These are phyloP conservation scores for Rhagonycha fulva DNA, from an alignment of 2,888 invertebrate species.

Conservation along the genomic window DNA sequence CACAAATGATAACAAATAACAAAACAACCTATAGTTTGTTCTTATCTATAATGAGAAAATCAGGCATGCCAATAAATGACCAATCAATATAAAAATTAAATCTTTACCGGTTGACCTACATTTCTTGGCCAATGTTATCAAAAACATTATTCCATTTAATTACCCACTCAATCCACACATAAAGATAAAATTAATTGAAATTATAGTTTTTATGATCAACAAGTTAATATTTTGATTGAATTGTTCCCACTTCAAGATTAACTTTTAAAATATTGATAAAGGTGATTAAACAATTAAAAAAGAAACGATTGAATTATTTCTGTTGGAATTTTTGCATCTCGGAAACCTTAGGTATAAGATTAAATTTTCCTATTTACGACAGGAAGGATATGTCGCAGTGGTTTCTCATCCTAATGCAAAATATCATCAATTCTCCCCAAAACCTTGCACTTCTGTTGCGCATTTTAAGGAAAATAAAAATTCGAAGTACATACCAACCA, in stretches of 20 bases:
- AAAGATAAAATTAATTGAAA: slow-evolving; percentile 15
- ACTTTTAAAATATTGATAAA: too few species aligned
- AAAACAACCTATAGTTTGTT: slow-evolving; percentile 7
- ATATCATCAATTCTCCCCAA: neutral
- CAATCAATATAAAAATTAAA: slow-evolving; percentile 18
- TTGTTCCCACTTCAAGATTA: neutral
- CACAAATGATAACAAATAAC: slow-evolving; percentile 8
- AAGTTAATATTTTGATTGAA: neutral
- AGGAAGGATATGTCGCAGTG: too few species aligned
- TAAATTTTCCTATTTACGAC: too few species aligned
- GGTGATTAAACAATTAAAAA: too few species aligned
- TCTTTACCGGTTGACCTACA: slow-evolving; percentile 16
- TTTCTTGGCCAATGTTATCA: slow-evolving; percentile 9
- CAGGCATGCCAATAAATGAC: slow-evolving; percentile 23
- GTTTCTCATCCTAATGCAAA: too few species aligned
- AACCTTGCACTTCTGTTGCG: neutral
- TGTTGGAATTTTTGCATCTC: too few species aligned
- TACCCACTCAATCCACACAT: neutral
- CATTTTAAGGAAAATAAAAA: too few species aligned
- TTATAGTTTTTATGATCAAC: slow-evolving; percentile 5
- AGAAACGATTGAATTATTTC: too few species aligned
- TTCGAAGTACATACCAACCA: too few species aligned
- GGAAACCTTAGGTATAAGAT: too few species aligned
- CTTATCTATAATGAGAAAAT: slow-evolving; percentile 32
- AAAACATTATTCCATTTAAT: slow-evolving; percentile 14